Percentiles rank a stretch among this genome's conserved stretches.
These are phyloP conservation scores for Sarcophaga rosellei DNA, from an alignment of 2,888 invertebrate species.

Conservation along the genomic window DNA sequence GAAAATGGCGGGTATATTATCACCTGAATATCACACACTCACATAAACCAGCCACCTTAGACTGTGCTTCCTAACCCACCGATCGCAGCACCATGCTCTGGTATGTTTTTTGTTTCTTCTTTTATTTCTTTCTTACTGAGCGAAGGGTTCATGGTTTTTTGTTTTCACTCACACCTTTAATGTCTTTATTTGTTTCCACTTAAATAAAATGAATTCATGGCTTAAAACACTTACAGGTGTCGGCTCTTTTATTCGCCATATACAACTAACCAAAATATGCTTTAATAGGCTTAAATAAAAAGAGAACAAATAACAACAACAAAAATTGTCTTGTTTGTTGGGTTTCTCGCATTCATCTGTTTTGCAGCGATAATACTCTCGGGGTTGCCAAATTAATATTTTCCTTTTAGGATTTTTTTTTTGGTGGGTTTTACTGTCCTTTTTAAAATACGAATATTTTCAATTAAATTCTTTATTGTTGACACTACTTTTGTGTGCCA, in stretches of 20 bases:
- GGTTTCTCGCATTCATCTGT: background rate
- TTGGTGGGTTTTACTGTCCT: too few relatives aligned
- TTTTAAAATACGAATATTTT: too few relatives aligned
- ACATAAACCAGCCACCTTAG: conserved; percentile 34
- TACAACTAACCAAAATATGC: background rate
- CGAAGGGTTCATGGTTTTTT: background rate
- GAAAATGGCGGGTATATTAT: conserved; percentile 81
- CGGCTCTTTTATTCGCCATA: conserved; percentile 55
- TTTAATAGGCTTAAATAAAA: background rate
- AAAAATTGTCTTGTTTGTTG: background rate
- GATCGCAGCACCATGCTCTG: conserved; percentile 29
- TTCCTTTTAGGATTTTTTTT: too few relatives aligned
- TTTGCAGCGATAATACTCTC: background rate
- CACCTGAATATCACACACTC: conserved; percentile 79
- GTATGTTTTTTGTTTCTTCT: conserved; percentile 29
- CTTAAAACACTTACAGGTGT: conserved; percentile 66
- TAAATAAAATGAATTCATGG: conserved; percentile 63
- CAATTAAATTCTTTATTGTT: too few relatives aligned
- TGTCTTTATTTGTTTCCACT: conserved; percentile 69
- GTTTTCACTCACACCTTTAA: conserved; percentile 60
- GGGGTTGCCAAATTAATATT: too few relatives aligned
- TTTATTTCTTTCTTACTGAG: background rate
- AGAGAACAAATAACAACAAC: background rate
- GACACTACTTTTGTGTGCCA: too few relatives aligned
- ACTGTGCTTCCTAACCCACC: conserved; percentile 17